Evolutionary conservation across 2,113 vertebrate genomes (phyloP).

Genomic region (Pelecanoides urinatrix): DNA sequence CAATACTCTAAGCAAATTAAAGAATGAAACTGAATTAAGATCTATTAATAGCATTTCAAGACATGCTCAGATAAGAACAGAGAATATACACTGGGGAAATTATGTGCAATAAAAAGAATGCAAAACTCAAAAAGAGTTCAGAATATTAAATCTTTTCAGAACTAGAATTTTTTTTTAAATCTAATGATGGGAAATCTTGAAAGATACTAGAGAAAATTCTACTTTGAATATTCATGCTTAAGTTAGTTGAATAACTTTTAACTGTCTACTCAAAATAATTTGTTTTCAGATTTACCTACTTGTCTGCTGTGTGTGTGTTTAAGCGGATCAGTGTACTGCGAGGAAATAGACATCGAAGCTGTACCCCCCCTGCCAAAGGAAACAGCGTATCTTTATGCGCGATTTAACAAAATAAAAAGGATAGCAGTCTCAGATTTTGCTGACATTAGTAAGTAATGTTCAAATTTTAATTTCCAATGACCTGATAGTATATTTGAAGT

Average conservation of each 20-base stretch:
- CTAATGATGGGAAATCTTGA: background rate
- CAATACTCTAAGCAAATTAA: background rate
- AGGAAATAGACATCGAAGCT: conserved; percentile 86
- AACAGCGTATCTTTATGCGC: conserved; percentile 92
- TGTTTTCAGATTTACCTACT: conserved; percentile 85
- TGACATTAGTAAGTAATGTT: conserved; percentile 83
- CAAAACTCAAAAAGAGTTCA: background rate
- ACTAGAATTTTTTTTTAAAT: fast-evolving
- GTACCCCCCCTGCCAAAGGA: conserved; percentile 93
- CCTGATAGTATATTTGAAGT: background rate
- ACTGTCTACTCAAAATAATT: background rate
- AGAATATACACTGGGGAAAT: background rate
- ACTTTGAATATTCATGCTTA: background rate
- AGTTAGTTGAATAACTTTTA: background rate
- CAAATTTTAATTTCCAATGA: background rate
- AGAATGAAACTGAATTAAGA: background rate
- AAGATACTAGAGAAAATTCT: background rate
- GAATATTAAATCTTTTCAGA: background rate
- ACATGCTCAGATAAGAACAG: background rate
- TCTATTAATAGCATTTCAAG: background rate
- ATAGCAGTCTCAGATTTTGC: conserved; percentile 88
- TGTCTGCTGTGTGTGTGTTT: conserved; percentile 94
- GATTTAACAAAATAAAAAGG: conserved; percentile 95
- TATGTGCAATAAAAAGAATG: fast-evolving
- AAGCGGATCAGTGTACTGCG: conserved; percentile 95